Percentiles rank a stretch among this genome's conserved stretches.
Conservation (phyloP, 2,797 vertebrate species). For the Takifugu rubripes region DNA sequence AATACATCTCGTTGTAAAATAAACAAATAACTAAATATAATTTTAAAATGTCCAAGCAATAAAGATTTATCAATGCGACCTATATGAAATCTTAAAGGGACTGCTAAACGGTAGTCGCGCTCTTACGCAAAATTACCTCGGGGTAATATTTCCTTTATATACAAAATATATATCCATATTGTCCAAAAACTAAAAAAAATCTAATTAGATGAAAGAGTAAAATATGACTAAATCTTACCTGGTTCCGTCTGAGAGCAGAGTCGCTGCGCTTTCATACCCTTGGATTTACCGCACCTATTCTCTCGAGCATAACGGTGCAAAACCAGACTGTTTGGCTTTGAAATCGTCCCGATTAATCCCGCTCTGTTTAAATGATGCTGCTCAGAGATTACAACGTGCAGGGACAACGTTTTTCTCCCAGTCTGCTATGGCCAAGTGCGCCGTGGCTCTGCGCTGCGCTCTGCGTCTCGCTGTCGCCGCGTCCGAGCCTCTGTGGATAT, state of each 20-base stretch:
- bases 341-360: background rate
- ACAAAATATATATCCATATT: too few species aligned
- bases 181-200: too few species aligned
- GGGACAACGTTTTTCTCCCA: background rate
- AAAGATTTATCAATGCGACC: too few species aligned
- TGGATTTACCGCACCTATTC: background rate
- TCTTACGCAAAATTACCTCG: too few species aligned
- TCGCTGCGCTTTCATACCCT: background rate
- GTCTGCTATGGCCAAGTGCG: too few species aligned
- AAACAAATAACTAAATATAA: too few species aligned
- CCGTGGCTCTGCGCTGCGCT: background rate
- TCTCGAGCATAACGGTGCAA: background rate
- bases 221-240: background rate
- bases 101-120: too few species aligned
- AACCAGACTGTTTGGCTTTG: background rate
- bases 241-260: background rate
- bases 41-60: too few species aligned
- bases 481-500: slow-evolving; percentile 47
- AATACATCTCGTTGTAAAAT: too few species aligned
- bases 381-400: too few species aligned
- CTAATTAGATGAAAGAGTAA: background rate
- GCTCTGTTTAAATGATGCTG: background rate
- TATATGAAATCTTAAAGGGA: too few species aligned
- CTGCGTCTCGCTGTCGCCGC: slow-evolving; percentile 18
- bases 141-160: too few species aligned